Evolutionary conservation across 2,797 vertebrate species (phyloP), one percentile per base, ranked within the genome.

Genomic region (Microtus obscurus): DNA sequence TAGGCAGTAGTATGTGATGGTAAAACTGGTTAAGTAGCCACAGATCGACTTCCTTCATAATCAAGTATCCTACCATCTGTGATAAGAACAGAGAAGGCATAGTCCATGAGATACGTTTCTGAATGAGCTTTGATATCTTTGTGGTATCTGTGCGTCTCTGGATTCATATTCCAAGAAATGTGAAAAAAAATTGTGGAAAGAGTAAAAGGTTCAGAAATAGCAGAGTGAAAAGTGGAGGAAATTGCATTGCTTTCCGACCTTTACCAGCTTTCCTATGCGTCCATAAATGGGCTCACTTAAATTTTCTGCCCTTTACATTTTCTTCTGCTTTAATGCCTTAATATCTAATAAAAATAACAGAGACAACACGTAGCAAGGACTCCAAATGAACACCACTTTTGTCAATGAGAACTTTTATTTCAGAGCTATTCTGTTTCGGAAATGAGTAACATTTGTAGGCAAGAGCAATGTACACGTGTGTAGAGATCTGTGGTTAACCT

Each of bases 121-220:
- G 16, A 90, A 88, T 71, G 77, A 85, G 87, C 16, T 73, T 45
- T 45, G 23, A 17, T 74, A 63, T 59, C 10, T 79, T 59, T 31
- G 10, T 71, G 87, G 37, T 37, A 86, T 93, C 23, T 53, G 23
- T 2, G 69, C 10, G 13, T 77, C 13, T 93, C 59, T 91, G 51
- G 4, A 11, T 56, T 95, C 91, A 93, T 87, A 74, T 89, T 91
- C 88, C 29, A 81, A 40, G 27, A 40, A 73, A 79, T 4, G 23
- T 31, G 25, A 74, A 29, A 40, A 40, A 74, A 31, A 74, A 40
- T 40, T 88, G 0, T 31, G 27, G 81, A 74, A n/a, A 87, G 16
- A 73, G n/a, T 51, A 71, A 93, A 87, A 89, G 21, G 2, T 59
- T 91, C 6, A 56, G 65, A 83, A 61, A 92, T 7, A 91, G 48